phyloP scores from a whole-genome alignment of 1,140 invertebrate genomes.

The Episyrphus balteatus region DNA sequence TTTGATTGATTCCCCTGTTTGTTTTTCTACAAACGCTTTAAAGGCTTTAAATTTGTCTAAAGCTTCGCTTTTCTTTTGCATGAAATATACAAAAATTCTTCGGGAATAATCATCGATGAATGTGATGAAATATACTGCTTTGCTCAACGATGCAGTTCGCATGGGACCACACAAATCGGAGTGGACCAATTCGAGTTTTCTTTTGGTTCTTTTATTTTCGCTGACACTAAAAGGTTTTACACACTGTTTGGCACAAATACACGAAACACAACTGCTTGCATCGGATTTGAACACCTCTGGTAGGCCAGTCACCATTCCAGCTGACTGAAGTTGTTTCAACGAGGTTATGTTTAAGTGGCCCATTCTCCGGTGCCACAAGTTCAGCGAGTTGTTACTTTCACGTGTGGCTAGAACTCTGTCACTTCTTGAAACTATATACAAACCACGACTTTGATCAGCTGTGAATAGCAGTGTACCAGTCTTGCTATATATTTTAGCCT shows the following conservation, averaged over 20 bases:
- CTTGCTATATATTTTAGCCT: neutral
- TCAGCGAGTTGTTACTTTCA: neutral
- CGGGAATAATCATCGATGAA: conserved; percentile 34
- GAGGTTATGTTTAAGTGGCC: conserved; percentile 6
- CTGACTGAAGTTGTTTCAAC: neutral
- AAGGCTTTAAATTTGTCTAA: conserved; percentile 7
- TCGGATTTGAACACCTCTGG: neutral
- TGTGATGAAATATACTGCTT: conserved; percentile 26
- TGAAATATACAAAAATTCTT: conserved; percentile 31
- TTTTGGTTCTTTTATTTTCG: neutral
- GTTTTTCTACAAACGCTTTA: neutral
- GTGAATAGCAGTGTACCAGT: neutral
- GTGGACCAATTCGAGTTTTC: conserved; percentile 24
- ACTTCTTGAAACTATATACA: neutral
- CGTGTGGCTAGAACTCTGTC: neutral
- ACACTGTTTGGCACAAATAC: conserved; percentile 1
- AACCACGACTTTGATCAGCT: neutral
- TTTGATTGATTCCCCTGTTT: conserved; percentile 5
- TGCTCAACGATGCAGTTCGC: conserved; percentile 21
- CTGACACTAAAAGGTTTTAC: neutral
- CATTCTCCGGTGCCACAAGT: conserved; percentile 2
- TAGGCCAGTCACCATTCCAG: conserved; percentile 2
- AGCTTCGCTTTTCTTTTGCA: conserved; percentile 19
- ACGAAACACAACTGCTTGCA: neutral
- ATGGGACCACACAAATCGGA: conserved; percentile 36